These are phyloP conservation scores for Lacerta agilis DNA, from an alignment of 2,797 vertebrate species.

Conservation along the genomic window DNA sequence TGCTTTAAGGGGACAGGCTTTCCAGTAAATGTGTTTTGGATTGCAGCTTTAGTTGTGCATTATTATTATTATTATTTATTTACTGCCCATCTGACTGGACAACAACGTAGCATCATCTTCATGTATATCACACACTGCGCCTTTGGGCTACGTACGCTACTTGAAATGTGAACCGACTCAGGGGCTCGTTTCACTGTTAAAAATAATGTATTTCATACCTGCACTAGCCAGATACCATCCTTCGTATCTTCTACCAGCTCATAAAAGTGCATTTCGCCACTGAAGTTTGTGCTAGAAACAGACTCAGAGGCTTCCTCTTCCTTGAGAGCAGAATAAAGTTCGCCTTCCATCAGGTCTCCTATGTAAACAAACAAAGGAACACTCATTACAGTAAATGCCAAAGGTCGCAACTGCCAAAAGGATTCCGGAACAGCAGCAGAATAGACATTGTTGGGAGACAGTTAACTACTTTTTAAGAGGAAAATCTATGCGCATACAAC, in stretches of 20 bases:
- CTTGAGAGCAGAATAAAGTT: constrained; percentile 95
- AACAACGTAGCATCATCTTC: no score
- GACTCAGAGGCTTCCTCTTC: constrained; percentile 91
- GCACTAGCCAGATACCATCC: constrained; percentile 98
- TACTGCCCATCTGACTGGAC: no score
- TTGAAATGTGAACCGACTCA: neutral
- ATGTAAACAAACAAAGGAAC: constrained; percentile 24
- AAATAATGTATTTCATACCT: constrained; percentile 79
- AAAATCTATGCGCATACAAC: neutral
- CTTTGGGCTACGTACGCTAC: neutral
- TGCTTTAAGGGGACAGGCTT: neutral
- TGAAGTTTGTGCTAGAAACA: constrained; percentile 91
- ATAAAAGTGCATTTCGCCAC: constrained; percentile 98
- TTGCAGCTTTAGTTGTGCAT: neutral
- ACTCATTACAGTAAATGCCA: neutral
- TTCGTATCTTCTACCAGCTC: constrained; percentile 98
- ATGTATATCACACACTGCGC: neutral
- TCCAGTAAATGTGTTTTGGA: neutral
- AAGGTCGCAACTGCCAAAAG: neutral
- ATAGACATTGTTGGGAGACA: neutral
- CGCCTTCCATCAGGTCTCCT: constrained; percentile 96
- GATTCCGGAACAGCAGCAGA: neutral
- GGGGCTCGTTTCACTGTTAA: neutral
- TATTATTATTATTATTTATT: no score
- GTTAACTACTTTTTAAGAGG: constrained; percentile 1